A percentile compares a stretch with the other conserved stretches of the same genome.
These are phyloP conservation scores for Diadumene lineata DNA, from an alignment of 92 coral and sea anemone genomes.

Conservation along the genomic window DNA sequence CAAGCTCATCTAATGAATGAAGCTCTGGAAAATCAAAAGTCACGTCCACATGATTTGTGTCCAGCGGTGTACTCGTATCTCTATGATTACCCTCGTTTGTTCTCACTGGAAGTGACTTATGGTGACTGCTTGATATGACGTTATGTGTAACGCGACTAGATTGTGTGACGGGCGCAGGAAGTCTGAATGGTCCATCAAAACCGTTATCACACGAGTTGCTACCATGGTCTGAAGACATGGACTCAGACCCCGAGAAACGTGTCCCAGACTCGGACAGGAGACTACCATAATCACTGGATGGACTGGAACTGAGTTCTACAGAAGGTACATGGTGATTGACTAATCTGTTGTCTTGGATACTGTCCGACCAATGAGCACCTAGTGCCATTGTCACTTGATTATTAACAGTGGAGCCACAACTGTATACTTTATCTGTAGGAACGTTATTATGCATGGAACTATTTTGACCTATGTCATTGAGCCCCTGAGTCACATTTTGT, in stretches of 20 bases:
- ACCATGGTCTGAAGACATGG: slow-evolving; percentile 47
- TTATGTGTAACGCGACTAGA: background rate
- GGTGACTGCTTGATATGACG: slow-evolving; percentile 23
- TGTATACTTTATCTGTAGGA: background rate
- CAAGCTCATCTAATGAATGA: slow-evolving; percentile 22
- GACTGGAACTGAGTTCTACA: slow-evolving; percentile 57
- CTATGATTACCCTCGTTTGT: slow-evolving; percentile 11
- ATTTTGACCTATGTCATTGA: background rate
- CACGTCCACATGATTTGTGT: slow-evolving; percentile 23
- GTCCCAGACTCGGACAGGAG: slow-evolving; percentile 67
- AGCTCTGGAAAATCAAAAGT: slow-evolving; percentile 21
- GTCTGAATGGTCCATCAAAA: slow-evolving; percentile 70
- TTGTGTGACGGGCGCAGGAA: slow-evolving; percentile 51
- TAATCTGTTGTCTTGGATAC: background rate
- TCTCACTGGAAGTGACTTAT: background rate
- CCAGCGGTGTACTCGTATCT: slow-evolving; percentile 25
- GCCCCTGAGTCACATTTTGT: slow-evolving; percentile 1
- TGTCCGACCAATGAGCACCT: slow-evolving; percentile 2
- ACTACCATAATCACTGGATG: slow-evolving; percentile 77
- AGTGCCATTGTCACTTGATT: background rate
- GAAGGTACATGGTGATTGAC: slow-evolving; percentile 14
- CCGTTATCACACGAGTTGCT: slow-evolving; percentile 37
- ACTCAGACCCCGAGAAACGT: slow-evolving; percentile 64
- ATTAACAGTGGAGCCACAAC: background rate
- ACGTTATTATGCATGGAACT: slow-evolving; percentile 1